Conservation (phyloP, 2,888 invertebrate genomes). For the Asteroscopus sphinx region DNA sequence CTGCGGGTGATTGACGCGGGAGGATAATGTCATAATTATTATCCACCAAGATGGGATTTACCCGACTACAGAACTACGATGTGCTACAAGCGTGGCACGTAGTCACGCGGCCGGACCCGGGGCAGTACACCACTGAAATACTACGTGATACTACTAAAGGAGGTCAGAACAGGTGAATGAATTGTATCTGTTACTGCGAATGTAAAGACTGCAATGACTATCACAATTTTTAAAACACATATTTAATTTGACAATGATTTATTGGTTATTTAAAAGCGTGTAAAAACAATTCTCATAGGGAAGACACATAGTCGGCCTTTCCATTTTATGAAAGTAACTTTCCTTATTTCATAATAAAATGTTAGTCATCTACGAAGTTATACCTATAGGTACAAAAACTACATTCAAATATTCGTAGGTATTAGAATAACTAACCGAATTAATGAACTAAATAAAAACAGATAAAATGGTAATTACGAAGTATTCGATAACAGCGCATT, state of each 20-base stretch:
- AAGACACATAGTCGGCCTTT: too few species aligned
- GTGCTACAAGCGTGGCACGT: not conserved
- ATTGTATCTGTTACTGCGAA: slow-evolving; percentile 1
- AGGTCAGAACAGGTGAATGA: slow-evolving; percentile 6
- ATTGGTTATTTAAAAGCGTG: too few species aligned
- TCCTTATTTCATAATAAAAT: not conserved
- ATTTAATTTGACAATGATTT: too few species aligned
- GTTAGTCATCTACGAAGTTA: not conserved
- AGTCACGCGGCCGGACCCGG: not conserved
- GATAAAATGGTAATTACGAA: slow-evolving; percentile 55
- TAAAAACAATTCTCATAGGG: too few species aligned
- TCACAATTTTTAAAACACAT: slow-evolving; percentile 1
- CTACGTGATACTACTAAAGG: not conserved
- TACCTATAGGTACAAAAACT: not conserved
- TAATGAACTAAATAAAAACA: slow-evolving; percentile 45
- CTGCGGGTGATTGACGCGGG: slow-evolving; percentile 29
- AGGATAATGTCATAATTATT: slow-evolving; percentile 43
- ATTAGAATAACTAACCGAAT: slow-evolving; percentile 15
- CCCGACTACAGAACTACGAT: slow-evolving; percentile 37
- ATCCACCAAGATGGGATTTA: slow-evolving; percentile 43
- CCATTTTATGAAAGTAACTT: too few species aligned
- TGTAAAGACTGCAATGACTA: not conserved
- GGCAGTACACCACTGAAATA: slow-evolving; percentile 4
- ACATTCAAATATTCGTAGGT: not conserved
- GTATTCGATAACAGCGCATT: slow-evolving; percentile 52